These are phyloP conservation scores for Ctenodactylus gundi DNA, from an alignment of 2,113 vertebrate genomes.

Conservation along the genomic window DNA sequence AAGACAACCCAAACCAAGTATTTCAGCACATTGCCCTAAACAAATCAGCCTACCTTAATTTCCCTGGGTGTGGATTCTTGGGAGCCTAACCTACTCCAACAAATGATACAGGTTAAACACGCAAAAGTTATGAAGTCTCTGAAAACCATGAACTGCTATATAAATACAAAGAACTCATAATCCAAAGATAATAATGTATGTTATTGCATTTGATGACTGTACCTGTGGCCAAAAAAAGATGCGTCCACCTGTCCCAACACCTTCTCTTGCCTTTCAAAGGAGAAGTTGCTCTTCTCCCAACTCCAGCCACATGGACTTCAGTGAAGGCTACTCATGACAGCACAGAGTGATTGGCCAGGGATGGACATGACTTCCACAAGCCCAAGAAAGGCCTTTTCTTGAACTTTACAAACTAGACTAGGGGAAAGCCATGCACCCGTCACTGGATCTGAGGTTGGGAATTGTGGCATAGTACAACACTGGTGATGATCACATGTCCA, in stretches of 20 bases:
- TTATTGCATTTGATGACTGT: background rate
- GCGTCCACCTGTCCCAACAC: background rate
- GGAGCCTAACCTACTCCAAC: background rate
- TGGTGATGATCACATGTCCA: background rate
- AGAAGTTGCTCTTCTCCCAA: background rate
- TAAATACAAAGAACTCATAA: background rate
- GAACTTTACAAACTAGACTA: background rate
- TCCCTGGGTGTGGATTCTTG: background rate
- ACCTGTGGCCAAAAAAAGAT: background rate
- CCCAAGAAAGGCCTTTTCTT: background rate
- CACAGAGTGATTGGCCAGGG: background rate
- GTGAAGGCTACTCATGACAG: too few species aligned
- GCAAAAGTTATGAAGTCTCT: background rate
- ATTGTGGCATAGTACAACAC: too few species aligned
- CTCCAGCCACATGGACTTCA: background rate
- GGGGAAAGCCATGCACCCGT: background rate
- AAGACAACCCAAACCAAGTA: background rate
- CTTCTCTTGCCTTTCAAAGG: background rate
- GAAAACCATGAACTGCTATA: background rate
- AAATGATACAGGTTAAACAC: background rate
- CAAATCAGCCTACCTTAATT: background rate
- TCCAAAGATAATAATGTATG: background rate
- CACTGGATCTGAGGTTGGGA: background rate
- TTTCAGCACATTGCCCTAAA: background rate
- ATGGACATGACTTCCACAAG: background rate